Evolutionary conservation across 2,888 invertebrate genomes (phyloP), one percentile per base, ranked within the genome.

Genomic region (Fragum whitleyi): DNA sequence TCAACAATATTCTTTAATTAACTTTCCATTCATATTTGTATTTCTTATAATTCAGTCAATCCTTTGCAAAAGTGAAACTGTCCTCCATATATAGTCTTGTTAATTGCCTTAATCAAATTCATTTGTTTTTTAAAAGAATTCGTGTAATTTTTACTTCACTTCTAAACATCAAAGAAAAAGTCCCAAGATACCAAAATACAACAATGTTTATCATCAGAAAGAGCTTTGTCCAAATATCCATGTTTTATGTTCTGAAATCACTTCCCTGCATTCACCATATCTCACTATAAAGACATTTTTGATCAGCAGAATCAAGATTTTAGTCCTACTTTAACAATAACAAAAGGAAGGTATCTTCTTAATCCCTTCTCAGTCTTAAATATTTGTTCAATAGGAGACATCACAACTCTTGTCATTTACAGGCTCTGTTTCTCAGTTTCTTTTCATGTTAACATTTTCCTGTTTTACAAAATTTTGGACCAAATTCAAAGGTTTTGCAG

Each of bases 171-270:
- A 65, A 2, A 42, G 65, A 42, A 65, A 42, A 42, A 65, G 42
- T 65, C 42, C n/a, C 65, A 21, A 65, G 42, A 42, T 74, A 77
- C 77, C 74, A 74, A n/a, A 82, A 29, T 65, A 75, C 67, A 36
- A 79, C n/a, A 21, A 78, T 73, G 42, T 82, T 67, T 47, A 82
- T 76, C 2, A 73, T 57, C n/a, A 78, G 26, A 2, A 82, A 55
- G 32, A 78, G 55, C 39, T 79, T 82, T 21, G 75, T 61, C 78
- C 82, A 79, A 42, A 82, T 74, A 76, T 82, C 82, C 82, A 82
- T 81, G 1, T n/a, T 55, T 70, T n/a, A 32, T 69, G 3, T 42
- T 26, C 2, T 11, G 32, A 65, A 65, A 65, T 65, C 65, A 42
- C 23, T 65, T 42, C 23, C 42, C 14, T 39, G 14, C 6, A 39